A percentile compares a stretch with the other conserved stretches of the same genome.
Evolutionary conservation across 1,140 invertebrate species (phyloP).

Genomic region (Drosophila gunungcola): DNA sequence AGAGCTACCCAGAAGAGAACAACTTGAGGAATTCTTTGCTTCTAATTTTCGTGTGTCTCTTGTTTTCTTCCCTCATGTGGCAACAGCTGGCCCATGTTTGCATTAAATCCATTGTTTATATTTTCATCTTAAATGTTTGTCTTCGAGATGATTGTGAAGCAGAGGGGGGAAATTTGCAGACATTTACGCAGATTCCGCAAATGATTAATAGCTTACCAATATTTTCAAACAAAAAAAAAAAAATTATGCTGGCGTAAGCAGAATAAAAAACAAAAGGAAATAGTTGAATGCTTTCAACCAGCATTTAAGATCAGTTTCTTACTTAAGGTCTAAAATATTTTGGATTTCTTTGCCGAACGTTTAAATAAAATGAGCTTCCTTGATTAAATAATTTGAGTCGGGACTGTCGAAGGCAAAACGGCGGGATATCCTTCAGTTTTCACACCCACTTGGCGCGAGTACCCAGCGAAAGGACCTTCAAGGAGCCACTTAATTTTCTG

Average conservation of each 20-base stretch:
- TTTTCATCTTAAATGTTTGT: neutral
- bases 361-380: neutral
- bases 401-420: too few species aligned
- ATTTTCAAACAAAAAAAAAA: too few species aligned
- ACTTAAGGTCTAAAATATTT: too few species aligned
- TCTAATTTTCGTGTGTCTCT: conserved; percentile 10
- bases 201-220: conserved; percentile 13
- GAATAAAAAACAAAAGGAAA: too few species aligned
- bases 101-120: conserved; percentile 15
- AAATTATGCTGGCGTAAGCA: too few species aligned
- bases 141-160: neutral
- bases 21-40: neutral
- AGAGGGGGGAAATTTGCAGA: too few species aligned
- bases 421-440: neutral
- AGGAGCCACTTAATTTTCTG: conserved; percentile 78
- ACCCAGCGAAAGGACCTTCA: conserved; percentile 22
- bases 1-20: neutral
- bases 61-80: neutral
- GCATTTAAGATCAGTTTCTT: neutral
- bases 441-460: conserved; percentile 14
- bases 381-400: neutral
- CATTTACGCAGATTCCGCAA: conserved; percentile 12
- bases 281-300: too few species aligned
- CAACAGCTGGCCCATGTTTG: conserved; percentile 31
- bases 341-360: too few species aligned